These are phyloP conservation scores for Lynx canadensis DNA, from an alignment of 2,113 vertebrate genomes.

Conservation along the genomic window DNA sequence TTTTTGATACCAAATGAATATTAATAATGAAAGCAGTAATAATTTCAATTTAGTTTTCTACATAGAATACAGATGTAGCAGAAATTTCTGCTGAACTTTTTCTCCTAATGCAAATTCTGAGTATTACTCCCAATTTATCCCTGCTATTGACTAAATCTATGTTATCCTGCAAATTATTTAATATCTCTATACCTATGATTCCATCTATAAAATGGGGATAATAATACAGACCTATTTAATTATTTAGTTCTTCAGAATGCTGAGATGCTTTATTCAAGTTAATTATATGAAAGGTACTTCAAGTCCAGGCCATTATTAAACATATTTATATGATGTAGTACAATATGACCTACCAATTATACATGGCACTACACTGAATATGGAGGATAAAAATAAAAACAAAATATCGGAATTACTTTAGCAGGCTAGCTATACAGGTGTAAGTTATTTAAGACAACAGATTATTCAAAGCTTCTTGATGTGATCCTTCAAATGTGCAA, in stretches of 20 bases:
- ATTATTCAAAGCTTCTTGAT: constrained; percentile 50
- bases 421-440: neutral
- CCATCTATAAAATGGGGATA: constrained; percentile 77
- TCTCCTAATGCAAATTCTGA: constrained; percentile 76
- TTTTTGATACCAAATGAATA: constrained; percentile 75
- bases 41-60: constrained; percentile 75
- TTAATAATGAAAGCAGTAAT: constrained; percentile 73
- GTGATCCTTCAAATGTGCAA: constrained; percentile 46
- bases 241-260: constrained; percentile 73
- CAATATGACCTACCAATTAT: constrained; percentile 37
- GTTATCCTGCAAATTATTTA: constrained; percentile 71
- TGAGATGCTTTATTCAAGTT: constrained; percentile 64
- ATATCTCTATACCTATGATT: constrained; percentile 71
- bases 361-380: neutral
- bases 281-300: constrained; percentile 67
- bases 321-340: constrained; percentile 46
- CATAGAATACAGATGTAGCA: constrained; percentile 75
- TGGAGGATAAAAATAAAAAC: neutral
- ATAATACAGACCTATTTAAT: constrained; percentile 74
- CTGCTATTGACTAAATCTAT: constrained; percentile 59
- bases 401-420: neutral
- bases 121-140: constrained; percentile 65
- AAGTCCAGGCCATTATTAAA: constrained; percentile 56
- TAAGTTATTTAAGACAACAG: constrained; percentile 59
- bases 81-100: constrained; percentile 82